Base-by-base conservation (phyloP, 2,797 vertebrate species). In the Perodicticus potto region DNA sequence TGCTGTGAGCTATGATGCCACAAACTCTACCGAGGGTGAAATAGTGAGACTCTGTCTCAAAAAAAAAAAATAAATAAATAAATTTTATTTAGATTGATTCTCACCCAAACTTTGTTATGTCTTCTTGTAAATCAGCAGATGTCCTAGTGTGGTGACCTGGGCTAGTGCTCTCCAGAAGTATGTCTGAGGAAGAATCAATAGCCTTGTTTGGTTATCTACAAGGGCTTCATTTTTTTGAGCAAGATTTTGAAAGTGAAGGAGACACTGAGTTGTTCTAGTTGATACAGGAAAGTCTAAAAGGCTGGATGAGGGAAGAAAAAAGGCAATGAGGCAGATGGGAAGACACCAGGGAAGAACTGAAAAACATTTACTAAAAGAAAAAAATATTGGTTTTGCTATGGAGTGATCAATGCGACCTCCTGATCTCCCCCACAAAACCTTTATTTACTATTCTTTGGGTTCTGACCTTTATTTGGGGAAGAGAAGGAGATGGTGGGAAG, bases 151-250 rank as follows among this genome's bases (percentile, higher is more conserved):
- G 49, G 43, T 3, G 3, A 37, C 40, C 72, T 49, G 16, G 10
- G 2, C 3, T 25, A 14, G 22, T 20, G 14, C 2, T n/a, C 34
- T 10, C 34, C 55, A 61, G 43, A n/a, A 61, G 1, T 0, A 0
- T 4, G 23, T 72, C 23, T 49, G 53, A 77, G 23, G 29, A 65
- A 40, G 16, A 37, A 9, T 32, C 25, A 45, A 19, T 1, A 3
- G 7, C 57, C 29, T 97, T 65, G 10, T 43, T 27, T 40, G 49
- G 53, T 69, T 77, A 34, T 19, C 40, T 59, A 14, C 0, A 37
- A 61, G 32, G 34, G 8, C 3, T 93, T 85, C 1, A 19, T 59
- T 57, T 53, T 27, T 82, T 43, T 53, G 45, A 37, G 25, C 13
- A n/a, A 73, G 10, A 65, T 87, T 77, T 77, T 45, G 40, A 77